These are phyloP conservation scores for Telmatochromis sp. DNA, from an alignment of 2,113 vertebrate species.

Conservation along the genomic window DNA sequence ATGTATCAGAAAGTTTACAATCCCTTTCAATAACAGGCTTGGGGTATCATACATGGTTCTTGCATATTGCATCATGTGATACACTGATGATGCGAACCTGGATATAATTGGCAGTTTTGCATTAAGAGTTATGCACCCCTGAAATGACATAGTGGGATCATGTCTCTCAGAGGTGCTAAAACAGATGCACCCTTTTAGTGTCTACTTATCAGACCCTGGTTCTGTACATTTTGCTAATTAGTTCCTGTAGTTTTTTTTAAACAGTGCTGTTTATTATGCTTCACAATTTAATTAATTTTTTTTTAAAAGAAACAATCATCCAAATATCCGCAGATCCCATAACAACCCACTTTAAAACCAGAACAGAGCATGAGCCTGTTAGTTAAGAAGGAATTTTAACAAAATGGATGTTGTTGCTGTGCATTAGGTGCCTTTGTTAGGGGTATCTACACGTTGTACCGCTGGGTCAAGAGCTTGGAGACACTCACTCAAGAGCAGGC, in stretches of 20 bases:
- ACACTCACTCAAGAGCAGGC: constrained; percentile 50
- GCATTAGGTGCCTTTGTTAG: constrained; percentile 9
- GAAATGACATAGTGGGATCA: background rate
- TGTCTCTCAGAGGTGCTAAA: background rate
- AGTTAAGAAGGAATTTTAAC: background rate
- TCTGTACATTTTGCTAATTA: background rate
- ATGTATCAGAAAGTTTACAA: background rate
- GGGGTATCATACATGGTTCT: background rate
- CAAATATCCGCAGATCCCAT: background rate
- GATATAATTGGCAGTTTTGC: background rate
- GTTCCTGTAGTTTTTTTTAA: background rate
- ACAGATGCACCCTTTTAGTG: background rate
- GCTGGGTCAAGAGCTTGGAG: constrained; percentile 49
- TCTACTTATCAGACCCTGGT: background rate
- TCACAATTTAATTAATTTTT: background rate
- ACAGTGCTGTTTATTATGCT: background rate
- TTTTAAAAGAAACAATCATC: background rate
- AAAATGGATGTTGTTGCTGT: background rate
- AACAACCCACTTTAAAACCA: background rate
- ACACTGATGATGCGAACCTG: background rate
- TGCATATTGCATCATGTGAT: background rate
- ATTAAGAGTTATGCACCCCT: background rate
- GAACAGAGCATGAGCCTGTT: background rate
- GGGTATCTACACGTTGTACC: background rate
- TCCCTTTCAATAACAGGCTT: background rate